Evolutionary conservation across 2,888 invertebrate species (phyloP).

Genomic region (Sinopyrophorus schimmeli): DNA sequence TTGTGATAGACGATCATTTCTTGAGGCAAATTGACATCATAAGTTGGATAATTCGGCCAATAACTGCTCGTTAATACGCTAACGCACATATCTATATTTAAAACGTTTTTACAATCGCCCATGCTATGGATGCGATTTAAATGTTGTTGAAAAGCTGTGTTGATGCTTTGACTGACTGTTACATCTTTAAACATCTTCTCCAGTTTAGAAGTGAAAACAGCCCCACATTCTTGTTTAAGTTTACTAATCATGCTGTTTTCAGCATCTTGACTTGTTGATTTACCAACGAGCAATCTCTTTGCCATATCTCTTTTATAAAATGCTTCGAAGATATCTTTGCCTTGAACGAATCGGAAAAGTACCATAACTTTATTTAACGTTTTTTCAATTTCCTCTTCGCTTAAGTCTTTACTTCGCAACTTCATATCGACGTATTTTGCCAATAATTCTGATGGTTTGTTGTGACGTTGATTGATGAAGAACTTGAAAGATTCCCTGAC

Average conservation of each 20-base stretch:
- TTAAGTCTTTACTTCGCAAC: slow-evolving; percentile 90
- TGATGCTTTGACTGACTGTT: slow-evolving; percentile 94
- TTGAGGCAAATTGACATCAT: slow-evolving; percentile 84
- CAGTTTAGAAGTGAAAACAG: slow-evolving; percentile 94
- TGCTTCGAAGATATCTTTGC: slow-evolving; percentile 98
- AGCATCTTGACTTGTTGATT: slow-evolving; percentile 97
- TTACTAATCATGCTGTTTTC: slow-evolving; percentile 98
- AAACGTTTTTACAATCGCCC: slow-evolving; percentile 34
- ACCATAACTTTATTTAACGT: slow-evolving; percentile 97
- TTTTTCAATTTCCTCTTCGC: slow-evolving; percentile 92
- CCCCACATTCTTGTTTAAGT: slow-evolving; percentile 97
- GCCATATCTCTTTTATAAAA: slow-evolving; percentile 98
- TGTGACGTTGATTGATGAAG: slow-evolving; percentile 94
- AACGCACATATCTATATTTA: slow-evolving; percentile 81
- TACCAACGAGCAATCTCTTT: slow-evolving; percentile 91
- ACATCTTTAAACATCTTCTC: slow-evolving; percentile 99
- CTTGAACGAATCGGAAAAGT: slow-evolving; percentile 95
- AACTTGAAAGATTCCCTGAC: slow-evolving; percentile 93
- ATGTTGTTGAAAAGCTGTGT: slow-evolving; percentile 88
- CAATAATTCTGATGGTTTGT: slow-evolving; percentile 96
- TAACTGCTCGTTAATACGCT: slow-evolving; percentile 96
- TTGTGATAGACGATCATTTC: slow-evolving; percentile 90
- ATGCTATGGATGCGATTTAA: slow-evolving; percentile 33
- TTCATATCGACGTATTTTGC: slow-evolving; percentile 98
- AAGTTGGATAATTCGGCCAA: slow-evolving; percentile 94